Conservation (phyloP, 2,797 vertebrate genomes). For the Pteropus rufus region DNA sequence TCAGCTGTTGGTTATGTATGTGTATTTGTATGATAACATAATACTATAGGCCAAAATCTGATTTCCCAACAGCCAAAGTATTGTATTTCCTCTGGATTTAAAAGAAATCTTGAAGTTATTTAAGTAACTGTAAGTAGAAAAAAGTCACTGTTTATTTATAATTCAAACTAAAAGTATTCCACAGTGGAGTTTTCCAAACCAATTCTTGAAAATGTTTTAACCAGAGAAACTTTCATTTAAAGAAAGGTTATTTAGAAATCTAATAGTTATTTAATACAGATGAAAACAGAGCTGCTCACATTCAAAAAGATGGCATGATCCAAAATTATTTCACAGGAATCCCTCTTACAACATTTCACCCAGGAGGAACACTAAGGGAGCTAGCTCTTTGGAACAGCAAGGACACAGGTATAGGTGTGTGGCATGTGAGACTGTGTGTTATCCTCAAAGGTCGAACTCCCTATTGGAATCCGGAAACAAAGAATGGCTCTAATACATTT, state of each 20-base stretch:
- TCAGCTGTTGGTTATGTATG: no score
- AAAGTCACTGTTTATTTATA: neutral
- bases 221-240: neutral
- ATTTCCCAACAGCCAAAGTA: neutral
- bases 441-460: neutral
- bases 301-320: neutral
- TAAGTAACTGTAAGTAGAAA: neutral
- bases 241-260: neutral
- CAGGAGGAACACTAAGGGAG: rapidly evolving
- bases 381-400: neutral
- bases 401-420: rapidly evolving
- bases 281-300: neutral
- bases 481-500: neutral
- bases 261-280: neutral
- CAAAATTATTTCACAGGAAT: neutral
- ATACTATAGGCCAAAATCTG: neutral
- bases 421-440: neutral
- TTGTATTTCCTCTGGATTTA: neutral
- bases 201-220: neutral
- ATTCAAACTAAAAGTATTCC: neutral
- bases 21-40: neutral
- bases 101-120: neutral
- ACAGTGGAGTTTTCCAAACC: neutral
- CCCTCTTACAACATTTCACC: neutral
- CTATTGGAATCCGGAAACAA: neutral